Evolutionary conservation across 2,113 vertebrate species (phyloP).

Genomic region (Nothocercus julius): DNA sequence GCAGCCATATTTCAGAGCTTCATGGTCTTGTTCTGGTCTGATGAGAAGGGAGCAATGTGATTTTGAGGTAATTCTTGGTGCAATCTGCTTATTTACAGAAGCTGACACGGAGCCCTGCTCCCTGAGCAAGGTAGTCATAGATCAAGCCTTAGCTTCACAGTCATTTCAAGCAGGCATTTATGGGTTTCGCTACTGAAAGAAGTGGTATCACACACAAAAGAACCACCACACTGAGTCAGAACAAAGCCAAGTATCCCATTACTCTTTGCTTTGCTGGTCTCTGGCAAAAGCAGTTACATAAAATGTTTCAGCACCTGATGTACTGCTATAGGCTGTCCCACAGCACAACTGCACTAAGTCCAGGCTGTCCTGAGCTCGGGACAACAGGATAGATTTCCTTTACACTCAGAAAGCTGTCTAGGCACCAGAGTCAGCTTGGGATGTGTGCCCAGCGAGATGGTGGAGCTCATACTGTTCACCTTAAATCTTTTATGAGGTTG

Average conservation of each 20-base stretch:
- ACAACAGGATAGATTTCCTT: neutral
- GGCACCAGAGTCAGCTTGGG: neutral
- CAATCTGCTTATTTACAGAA: constrained; percentile 7
- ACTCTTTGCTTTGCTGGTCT: neutral
- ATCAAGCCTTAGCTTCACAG: neutral
- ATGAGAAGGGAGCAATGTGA: neutral
- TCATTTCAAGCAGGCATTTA: constrained; percentile 15
- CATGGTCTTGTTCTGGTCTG: neutral
- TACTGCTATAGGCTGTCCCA: neutral
- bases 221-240: constrained; percentile 26
- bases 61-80: neutral
- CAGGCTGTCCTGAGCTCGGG: neutral
- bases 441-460: neutral
- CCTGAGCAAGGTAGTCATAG: neutral
- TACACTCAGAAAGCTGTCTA: neutral
- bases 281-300: neutral
- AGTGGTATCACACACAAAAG: neutral
- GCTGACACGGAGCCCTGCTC: neutral
- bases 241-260: neutral
- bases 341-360: neutral
- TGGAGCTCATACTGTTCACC: neutral
- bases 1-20: neutral
- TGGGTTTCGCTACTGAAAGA: neutral
- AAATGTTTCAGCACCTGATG: neutral
- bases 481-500: neutral